phyloP scores from a whole-genome alignment of 2,888 invertebrate genomes.

The Ennomos erosarius region DNA sequence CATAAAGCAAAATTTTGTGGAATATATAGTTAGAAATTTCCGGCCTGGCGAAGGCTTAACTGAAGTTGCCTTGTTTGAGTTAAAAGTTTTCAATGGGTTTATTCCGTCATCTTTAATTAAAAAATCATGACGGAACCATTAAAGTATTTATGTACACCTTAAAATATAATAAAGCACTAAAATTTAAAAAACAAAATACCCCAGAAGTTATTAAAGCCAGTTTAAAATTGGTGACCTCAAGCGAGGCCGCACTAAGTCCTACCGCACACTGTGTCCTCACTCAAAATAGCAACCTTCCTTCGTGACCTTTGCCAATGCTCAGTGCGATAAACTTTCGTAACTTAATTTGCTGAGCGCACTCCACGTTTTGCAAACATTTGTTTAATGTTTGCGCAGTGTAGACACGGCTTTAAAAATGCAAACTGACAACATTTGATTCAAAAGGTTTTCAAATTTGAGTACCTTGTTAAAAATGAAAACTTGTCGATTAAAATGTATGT shows the following conservation, averaged over 20 bases:
- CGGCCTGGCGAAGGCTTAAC: too few relatives aligned
- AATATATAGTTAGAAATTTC: too few relatives aligned
- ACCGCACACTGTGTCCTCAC: conserved; percentile 39
- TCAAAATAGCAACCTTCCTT: conserved; percentile 48
- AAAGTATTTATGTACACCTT: too few relatives aligned
- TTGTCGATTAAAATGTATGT: too few relatives aligned
- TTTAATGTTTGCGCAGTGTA: conserved; percentile 31
- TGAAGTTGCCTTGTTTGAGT: too few relatives aligned
- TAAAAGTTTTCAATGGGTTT: too few relatives aligned
- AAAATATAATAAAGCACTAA: neutral
- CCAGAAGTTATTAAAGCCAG: conserved; percentile 36
- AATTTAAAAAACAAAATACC: conserved; percentile 21
- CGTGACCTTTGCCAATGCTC: conserved; percentile 57
- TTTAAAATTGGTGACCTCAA: conserved; percentile 29
- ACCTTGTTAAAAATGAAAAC: too few relatives aligned
- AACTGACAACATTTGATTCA: too few relatives aligned
- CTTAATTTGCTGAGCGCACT: conserved; percentile 49
- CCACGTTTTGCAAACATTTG: conserved; percentile 39
- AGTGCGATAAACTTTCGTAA: conserved; percentile 63
- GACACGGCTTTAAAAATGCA: conserved; percentile 29
- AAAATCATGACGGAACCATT: too few relatives aligned
- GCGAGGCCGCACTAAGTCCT: conserved; percentile 23
- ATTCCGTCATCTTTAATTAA: too few relatives aligned
- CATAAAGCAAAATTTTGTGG: too few relatives aligned
- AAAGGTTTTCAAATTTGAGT: too few relatives aligned